Base-by-base conservation (phyloP, 2,888 invertebrate genomes). In the Acleris literana region DNA sequence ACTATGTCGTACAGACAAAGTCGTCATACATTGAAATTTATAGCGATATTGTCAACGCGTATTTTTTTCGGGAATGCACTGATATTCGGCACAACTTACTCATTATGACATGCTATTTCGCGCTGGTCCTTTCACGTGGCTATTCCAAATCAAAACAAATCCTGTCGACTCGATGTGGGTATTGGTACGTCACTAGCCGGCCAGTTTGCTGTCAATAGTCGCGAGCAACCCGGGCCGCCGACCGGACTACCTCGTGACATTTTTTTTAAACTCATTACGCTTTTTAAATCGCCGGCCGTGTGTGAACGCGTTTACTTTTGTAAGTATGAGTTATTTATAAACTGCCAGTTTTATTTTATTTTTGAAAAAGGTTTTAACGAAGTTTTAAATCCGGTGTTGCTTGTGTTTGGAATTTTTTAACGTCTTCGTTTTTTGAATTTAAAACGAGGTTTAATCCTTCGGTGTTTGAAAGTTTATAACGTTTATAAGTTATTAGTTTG, bases 281-380 rank as follows among this genome's bases (percentile, higher is more conserved):
- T 55, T 43, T 54, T 39, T 54, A 46, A 46, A 7, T 18, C 54
- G n/a, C 39, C 43, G 55, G 18, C 20, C 39, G 43, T 33, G 54
- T 18, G 33, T 39, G 55, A 55, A 43, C 39, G 39, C 55, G 55
- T 43, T 55, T 43, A 33, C 20, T 55, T 54, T 16, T 43, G 55
- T 55, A 55, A 55, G 55, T 55, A 16, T 43, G 22, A 9, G 16
- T 43, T 55, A 55, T 55, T 55, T 55, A 43, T 55, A 55, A 43
- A 55, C 16, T 18, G 20, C 55, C 43, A 43, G 55, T 55, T 22
- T 18, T 16, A 25, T n/a, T 52, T 29, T 52, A 25, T 11, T 52
- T 29, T 52, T 52, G 49, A 64, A 51, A 61, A 68, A 64, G 7
- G 16, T 52, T 29, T 52, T 52, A 13, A 16, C 20, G 20, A 9